These are phyloP conservation scores for Varanus komodoensis DNA, from an alignment of 2,113 vertebrate species.

Conservation along the genomic window DNA sequence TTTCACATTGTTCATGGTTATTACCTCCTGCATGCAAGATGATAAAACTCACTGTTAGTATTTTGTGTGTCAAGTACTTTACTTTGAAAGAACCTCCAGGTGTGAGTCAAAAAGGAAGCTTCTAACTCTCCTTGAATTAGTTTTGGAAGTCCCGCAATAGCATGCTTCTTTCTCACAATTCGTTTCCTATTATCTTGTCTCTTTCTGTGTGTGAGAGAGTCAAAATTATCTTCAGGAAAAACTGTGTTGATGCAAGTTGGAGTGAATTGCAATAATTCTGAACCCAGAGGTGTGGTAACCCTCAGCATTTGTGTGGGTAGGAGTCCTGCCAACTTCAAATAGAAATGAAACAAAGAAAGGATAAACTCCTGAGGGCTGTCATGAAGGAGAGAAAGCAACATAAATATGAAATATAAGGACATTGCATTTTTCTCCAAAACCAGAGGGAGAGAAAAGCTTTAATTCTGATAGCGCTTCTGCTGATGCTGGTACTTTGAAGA, in stretches of 20 bases:
- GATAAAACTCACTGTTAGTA: no score
- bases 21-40: no score
- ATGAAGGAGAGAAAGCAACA: not conserved
- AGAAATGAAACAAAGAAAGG: conserved; percentile 9
- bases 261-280: not conserved
- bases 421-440: not conserved
- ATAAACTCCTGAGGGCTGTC: not conserved
- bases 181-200: no score
- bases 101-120: no score
- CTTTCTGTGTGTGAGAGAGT: no score
- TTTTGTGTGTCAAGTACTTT: no score
- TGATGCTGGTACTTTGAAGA: not conserved
- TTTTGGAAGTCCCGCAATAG: no score
- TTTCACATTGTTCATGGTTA: no score
- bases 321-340: conserved; percentile 5
- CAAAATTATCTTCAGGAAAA: not conserved
- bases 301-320: not conserved
- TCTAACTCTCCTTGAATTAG: no score
- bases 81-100: no score
- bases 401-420: conserved; percentile 10
- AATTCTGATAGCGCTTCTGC: not conserved
- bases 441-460: not conserved
- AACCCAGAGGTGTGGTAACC: not conserved
- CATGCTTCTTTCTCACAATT: no score
- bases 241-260: not conserved